These are phyloP conservation scores for Catostylus mosaicus DNA, from an alignment of 30 jellyfish, hydroid and myxozoan species.

Conservation along the genomic window DNA sequence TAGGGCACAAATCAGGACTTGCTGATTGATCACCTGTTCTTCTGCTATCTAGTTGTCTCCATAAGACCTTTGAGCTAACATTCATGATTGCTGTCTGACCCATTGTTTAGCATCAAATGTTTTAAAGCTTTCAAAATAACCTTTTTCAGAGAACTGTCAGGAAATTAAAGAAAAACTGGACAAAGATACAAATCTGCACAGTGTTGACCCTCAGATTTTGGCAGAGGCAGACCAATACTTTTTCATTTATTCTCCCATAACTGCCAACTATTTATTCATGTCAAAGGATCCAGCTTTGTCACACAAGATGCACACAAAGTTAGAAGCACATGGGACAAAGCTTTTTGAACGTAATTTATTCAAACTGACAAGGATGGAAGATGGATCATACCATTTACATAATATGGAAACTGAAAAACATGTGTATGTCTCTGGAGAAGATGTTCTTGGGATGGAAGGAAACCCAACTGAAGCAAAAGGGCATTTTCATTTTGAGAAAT, in stretches of 20 bases:
- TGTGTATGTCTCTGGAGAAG: constrained; percentile 56
- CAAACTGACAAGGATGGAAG: constrained; percentile 35
- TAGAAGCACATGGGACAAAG: constrained; percentile 38
- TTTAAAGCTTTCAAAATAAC: no score
- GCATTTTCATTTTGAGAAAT: constrained; percentile 16
- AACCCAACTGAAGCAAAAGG: constrained; percentile 18
- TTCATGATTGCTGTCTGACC: no score
- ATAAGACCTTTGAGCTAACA: no score
- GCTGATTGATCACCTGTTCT: no score
- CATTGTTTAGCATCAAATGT: no score
- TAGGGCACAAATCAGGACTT: no score
- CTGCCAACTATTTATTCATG: constrained; percentile 31
- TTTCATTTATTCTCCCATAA: constrained; percentile 47
- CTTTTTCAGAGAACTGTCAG: not conserved
- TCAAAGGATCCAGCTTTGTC: constrained; percentile 70
- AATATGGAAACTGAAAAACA: constrained; percentile 51
- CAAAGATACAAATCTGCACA: constrained; percentile 8
- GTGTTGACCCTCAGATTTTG: constrained; percentile 24
- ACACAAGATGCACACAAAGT: constrained; percentile 44
- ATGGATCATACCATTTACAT: constrained; percentile 14
- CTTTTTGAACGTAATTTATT: constrained; percentile 46
- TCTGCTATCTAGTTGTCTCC: no score
- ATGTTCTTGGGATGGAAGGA: constrained; percentile 51
- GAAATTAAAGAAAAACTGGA: constrained; percentile 11
- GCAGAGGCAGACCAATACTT: constrained; percentile 53